These are phyloP conservation scores for Actenoides lindsayi DNA, from an alignment of 2,113 vertebrate species.

Conservation along the genomic window DNA sequence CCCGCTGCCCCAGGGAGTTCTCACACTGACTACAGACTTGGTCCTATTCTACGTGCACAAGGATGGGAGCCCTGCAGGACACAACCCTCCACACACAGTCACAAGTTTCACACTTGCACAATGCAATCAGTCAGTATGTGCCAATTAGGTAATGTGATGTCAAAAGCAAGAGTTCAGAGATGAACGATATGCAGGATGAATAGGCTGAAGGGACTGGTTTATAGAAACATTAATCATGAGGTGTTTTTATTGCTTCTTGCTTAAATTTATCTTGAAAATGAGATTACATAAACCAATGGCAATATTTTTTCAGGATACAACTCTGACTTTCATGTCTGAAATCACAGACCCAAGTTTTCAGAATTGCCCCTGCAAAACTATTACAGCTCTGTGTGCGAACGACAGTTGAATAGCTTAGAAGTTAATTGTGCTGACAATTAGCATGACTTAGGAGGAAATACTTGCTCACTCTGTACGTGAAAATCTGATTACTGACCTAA, in stretches of 20 bases:
- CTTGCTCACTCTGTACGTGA: not conserved
- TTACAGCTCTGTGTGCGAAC: not conserved
- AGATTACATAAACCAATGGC: not conserved
- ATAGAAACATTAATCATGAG: slow-evolving; percentile 21
- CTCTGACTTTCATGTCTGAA: not conserved
- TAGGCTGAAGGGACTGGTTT: slow-evolving; percentile 45
- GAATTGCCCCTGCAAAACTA: not conserved
- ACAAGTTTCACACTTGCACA: not conserved
- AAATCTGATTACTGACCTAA: not conserved
- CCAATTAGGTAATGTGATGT: slow-evolving; percentile 32
- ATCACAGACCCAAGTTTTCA: not conserved
- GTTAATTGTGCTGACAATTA: not conserved
- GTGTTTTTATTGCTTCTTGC: not conserved
- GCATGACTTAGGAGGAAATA: not conserved
- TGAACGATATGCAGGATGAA: slow-evolving; percentile 15
- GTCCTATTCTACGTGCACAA: not conserved
- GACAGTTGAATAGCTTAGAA: not conserved
- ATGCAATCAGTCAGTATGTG: not conserved
- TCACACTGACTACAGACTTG: rapidly evolving
- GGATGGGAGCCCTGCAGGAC: not conserved
- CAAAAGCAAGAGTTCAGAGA: slow-evolving; percentile 39
- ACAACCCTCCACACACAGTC: not conserved
- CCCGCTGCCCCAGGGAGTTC: rapidly evolving
- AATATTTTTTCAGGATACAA: not conserved
- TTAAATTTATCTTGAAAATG: slow-evolving; percentile 22